phyloP scores from a whole-genome alignment of 2,113 vertebrate species.

The Neopipo cinnamomea region DNA sequence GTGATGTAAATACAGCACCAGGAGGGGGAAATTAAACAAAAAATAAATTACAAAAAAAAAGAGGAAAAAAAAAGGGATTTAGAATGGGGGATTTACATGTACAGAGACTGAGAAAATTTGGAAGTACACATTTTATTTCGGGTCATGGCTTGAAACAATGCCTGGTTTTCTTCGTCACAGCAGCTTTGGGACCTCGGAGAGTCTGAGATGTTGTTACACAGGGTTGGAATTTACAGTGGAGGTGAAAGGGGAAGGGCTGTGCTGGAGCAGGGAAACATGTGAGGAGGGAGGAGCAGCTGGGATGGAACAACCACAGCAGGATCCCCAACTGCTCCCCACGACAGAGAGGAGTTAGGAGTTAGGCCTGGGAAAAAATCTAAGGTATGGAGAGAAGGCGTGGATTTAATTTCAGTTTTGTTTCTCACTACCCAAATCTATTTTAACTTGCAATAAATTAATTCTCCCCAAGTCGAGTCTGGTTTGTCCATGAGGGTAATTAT shows the following conservation, averaged over 20 bases:
- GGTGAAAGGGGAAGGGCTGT: not conserved
- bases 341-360: fast-evolving
- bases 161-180: not conserved
- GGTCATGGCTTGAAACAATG: not conserved
- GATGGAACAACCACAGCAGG: not conserved
- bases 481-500: not conserved
- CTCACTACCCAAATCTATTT: not conserved
- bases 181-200: not conserved
- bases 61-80: not conserved
- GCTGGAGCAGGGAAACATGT: not conserved
- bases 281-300: not conserved
- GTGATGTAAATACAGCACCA: not conserved
- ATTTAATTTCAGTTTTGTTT: not conserved
- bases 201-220: not conserved
- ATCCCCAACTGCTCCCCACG: not conserved
- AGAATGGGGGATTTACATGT: not conserved
- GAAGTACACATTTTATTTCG: not conserved
- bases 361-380: fast-evolving
- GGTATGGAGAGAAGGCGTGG: not conserved
- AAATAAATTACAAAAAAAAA: too few species aligned
- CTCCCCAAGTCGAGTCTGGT: not conserved
- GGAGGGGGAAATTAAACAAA: fast-evolving
- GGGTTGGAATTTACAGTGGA: not conserved
- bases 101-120: not conserved
- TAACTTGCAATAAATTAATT: not conserved